Percentiles rank a stretch among this genome's conserved stretches.
Evolutionary conservation across 2,113 vertebrate genomes (phyloP).

Genomic region (Eurypyga helias): DNA sequence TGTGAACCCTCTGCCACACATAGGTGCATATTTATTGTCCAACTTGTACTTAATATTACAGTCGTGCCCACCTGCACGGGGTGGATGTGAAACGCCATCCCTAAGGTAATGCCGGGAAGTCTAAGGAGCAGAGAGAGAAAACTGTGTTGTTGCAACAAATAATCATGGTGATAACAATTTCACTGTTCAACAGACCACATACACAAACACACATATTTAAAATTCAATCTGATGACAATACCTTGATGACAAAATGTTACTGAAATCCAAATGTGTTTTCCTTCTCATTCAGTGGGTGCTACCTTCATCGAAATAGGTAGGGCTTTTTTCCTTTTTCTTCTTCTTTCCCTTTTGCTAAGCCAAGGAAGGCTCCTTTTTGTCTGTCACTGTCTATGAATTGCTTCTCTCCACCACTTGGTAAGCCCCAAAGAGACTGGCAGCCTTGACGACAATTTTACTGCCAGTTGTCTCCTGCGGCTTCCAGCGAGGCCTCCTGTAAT

Average conservation of each 20-base stretch:
- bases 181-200: background rate
- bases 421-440: slow-evolving; percentile 1
- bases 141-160: background rate
- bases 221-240: background rate
- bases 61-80: background rate
- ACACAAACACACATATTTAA: background rate
- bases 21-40: background rate
- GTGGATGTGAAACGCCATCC: background rate
- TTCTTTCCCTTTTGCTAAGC: slow-evolving; percentile 11
- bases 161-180: background rate
- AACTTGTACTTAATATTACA: background rate
- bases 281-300: background rate
- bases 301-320: background rate
- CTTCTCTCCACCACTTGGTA: background rate
- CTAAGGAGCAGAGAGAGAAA: background rate
- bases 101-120: background rate
- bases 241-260: background rate
- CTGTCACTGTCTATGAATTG: background rate
- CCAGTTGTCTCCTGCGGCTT: slow-evolving; percentile 16
- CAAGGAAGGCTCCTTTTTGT: background rate
- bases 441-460: background rate
- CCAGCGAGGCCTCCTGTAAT: background rate
- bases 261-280: background rate
- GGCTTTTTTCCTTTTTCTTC: background rate
- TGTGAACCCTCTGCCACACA: background rate